A percentile compares a stretch with the other conserved stretches of the same genome.
Conservation (phyloP, 1,140 invertebrate species). For the Spodoptera litura region DNA sequence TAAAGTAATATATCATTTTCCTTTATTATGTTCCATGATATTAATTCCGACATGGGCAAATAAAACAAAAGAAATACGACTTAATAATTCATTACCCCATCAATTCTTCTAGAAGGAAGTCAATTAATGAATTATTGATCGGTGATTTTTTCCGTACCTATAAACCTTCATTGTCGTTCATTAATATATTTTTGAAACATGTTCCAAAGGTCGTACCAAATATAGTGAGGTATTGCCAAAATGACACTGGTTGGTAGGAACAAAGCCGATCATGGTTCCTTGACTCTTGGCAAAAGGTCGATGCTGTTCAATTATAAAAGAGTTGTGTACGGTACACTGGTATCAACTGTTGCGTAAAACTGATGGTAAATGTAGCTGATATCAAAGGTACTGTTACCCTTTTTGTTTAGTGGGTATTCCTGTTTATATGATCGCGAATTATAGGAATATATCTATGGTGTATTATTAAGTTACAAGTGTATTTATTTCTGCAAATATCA, state of each 20-base stretch:
- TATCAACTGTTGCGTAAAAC: background rate
- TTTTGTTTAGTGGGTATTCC: too few species aligned
- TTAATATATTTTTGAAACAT: conserved; percentile 58
- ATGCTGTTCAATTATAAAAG: background rate
- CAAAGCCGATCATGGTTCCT: conserved; percentile 43
- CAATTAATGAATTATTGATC: conserved; percentile 33
- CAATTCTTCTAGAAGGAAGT: conserved; percentile 27
- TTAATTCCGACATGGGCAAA: background rate
- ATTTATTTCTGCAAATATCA: too few species aligned
- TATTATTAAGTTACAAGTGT: too few species aligned
- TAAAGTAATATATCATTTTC: too few species aligned
- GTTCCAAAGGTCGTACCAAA: conserved; percentile 67
- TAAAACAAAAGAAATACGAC: background rate
- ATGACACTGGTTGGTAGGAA: conserved; percentile 29
- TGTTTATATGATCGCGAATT: too few species aligned
- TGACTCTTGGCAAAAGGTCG: conserved; percentile 13
- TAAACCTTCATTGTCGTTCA: conserved; percentile 26
- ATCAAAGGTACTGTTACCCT: too few species aligned
- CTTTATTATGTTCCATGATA: too few species aligned
- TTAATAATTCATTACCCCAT: conserved; percentile 33
- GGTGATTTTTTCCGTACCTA: background rate
- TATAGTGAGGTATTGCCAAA: conserved; percentile 65
- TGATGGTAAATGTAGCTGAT: background rate
- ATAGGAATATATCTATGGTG: too few species aligned
- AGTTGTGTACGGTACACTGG: background rate